Evolutionary conservation across 1,140 invertebrate species (phyloP).

Genomic region (Aphidius gifuensis): DNA sequence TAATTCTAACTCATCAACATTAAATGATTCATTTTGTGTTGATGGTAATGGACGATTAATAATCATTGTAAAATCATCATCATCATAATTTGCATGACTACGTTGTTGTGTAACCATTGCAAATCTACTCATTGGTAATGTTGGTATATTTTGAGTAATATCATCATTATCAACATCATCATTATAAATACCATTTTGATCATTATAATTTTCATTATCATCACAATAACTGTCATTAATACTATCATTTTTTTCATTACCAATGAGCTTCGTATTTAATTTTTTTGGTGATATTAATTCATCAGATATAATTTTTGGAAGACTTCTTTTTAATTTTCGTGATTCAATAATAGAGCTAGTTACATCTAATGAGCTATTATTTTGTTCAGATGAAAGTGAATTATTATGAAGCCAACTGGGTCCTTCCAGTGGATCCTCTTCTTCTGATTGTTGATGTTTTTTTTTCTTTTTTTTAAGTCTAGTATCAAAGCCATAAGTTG

Average conservation of each 20-base stretch:
- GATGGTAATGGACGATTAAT: conserved; percentile 18
- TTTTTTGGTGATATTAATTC: too few species aligned
- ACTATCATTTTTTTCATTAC: too few species aligned
- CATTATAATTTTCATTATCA: not conserved
- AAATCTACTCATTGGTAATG: too few species aligned
- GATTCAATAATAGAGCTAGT: not conserved
- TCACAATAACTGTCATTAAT: not conserved
- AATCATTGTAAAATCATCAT: conserved; percentile 39
- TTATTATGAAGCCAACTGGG: conserved; percentile 47
- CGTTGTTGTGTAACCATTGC: too few species aligned
- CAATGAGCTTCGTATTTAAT: too few species aligned
- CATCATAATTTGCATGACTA: conserved; percentile 20
- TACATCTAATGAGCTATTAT: not conserved
- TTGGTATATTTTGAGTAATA: not conserved
- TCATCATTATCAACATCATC: conserved; percentile 21
- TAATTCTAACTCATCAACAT: conserved; percentile 36
- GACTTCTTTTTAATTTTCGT: not conserved
- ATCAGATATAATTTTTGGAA: not conserved
- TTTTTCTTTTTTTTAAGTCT: not conserved
- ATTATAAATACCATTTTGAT: not conserved
- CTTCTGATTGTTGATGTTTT: not conserved
- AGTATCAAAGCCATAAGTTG: conserved; percentile 11
- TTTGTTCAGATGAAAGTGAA: not conserved
- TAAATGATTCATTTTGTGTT: conserved; percentile 25
- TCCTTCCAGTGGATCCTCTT: conserved; percentile 48